Evolutionary conservation across 2,888 invertebrate genomes (phyloP).

Genomic region (Ernsta delagoae): DNA sequence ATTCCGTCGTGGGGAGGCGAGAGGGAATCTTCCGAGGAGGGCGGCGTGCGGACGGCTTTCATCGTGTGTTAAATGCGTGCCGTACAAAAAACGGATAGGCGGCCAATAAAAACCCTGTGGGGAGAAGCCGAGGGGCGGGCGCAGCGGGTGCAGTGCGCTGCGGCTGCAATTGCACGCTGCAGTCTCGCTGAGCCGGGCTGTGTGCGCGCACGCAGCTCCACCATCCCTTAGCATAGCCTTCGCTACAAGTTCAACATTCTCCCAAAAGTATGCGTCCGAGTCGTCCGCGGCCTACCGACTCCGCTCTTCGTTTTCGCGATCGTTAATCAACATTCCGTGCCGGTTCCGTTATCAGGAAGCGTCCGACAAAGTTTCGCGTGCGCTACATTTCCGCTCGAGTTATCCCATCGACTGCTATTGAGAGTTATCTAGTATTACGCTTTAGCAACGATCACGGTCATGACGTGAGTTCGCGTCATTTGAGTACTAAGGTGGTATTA

Average conservation of each 20-base stretch:
- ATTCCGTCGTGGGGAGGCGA: constrained; percentile 71
- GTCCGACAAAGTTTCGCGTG: constrained; percentile 61
- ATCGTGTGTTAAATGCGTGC: constrained; percentile 76
- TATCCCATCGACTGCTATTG: constrained; percentile 28
- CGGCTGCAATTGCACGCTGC: constrained; percentile 78
- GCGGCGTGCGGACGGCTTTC: constrained; percentile 75
- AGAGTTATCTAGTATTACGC: constrained; percentile 47
- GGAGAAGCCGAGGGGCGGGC: constrained; percentile 76
- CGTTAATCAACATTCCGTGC: constrained; percentile 51
- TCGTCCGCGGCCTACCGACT: constrained; percentile 49
- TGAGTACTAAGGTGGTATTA: neutral
- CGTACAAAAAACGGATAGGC: constrained; percentile 79
- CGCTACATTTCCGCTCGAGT: constrained; percentile 56
- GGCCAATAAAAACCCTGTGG: constrained; percentile 81
- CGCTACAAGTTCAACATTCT: constrained; percentile 46
- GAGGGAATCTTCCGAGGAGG: constrained; percentile 74
- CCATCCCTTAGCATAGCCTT: constrained; percentile 44
- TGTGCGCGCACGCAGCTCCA: constrained; percentile 81
- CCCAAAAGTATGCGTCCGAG: constrained; percentile 57
- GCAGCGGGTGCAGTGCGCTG: constrained; percentile 68
- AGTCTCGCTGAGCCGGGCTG: constrained; percentile 76
- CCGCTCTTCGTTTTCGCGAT: constrained; percentile 52
- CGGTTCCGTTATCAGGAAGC: constrained; percentile 66
- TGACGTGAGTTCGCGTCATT: constrained; percentile 68
- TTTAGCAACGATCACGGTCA: constrained; percentile 41